Conservation (phyloP, 2,797 vertebrate species). For the Salarias fasciatus region DNA sequence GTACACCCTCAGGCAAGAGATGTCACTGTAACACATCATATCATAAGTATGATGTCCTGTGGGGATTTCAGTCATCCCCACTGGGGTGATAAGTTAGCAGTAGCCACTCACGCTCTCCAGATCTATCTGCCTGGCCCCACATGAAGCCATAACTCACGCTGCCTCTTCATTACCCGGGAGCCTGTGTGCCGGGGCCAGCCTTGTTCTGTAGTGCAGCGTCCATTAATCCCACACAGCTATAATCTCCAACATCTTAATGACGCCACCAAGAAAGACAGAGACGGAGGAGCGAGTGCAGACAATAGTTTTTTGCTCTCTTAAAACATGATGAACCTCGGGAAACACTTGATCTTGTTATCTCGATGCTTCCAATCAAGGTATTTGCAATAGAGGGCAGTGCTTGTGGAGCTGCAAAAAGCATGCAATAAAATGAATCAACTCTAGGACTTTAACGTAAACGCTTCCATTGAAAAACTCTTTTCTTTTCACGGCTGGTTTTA, state of each 20-base stretch:
- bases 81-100: slow-evolving; percentile 59
- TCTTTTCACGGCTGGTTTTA: slow-evolving; percentile 22
- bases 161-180: slow-evolving; percentile 69
- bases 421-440: slow-evolving; percentile 17
- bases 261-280: slow-evolving; percentile 57
- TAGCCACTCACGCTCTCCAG: slow-evolving; percentile 57
- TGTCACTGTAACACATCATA: slow-evolving; percentile 1
- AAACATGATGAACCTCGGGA: slow-evolving; percentile 51
- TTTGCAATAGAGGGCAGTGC: slow-evolving; percentile 19
- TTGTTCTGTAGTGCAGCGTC: slow-evolving; percentile 59
- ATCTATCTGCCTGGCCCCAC: slow-evolving; percentile 51
- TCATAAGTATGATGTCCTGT: slow-evolving; percentile 14
- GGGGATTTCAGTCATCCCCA: slow-evolving; percentile 41
- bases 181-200: slow-evolving; percentile 50
- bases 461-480: slow-evolving; percentile 15
- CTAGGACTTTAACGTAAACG: not conserved
- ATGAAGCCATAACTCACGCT: slow-evolving; percentile 69
- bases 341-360: slow-evolving; percentile 53
- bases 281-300: slow-evolving; percentile 50
- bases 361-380: slow-evolving; percentile 40
- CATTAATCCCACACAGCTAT: slow-evolving; percentile 72
- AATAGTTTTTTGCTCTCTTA: slow-evolving; percentile 63
- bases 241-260: slow-evolving; percentile 73
- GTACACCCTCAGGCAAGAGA: slow-evolving; percentile 9
- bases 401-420: slow-evolving; percentile 7